Evolutionary conservation across 2,888 invertebrate genomes (phyloP).

Genomic region (Trachelus stipa): DNA sequence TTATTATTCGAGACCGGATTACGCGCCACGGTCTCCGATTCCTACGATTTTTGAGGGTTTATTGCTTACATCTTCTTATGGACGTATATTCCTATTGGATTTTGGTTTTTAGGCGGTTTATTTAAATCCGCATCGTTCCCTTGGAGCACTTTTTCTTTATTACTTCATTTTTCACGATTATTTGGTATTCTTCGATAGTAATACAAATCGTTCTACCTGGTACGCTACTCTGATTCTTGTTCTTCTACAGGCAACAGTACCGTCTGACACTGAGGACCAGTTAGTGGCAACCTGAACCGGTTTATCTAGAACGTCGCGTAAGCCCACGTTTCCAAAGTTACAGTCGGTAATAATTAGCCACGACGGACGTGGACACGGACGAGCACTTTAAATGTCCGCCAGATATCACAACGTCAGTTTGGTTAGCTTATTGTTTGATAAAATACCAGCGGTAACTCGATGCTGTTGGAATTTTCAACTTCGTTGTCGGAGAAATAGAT

Average conservation of each 20-base stretch:
- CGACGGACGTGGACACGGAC: slow-evolving; percentile 59
- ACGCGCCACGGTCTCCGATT: background rate
- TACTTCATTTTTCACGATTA: background rate
- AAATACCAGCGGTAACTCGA: slow-evolving; percentile 17
- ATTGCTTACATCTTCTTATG: background rate
- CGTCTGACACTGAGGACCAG: background rate
- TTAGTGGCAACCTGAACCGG: background rate
- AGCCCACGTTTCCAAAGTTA: background rate
- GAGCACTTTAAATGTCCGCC: slow-evolving; percentile 61
- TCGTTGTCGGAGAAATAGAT: background rate
- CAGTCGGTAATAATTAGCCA: slow-evolving; percentile 52
- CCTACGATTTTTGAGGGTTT: background rate
- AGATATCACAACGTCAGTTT: slow-evolving; percentile 39
- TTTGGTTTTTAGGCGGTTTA: background rate
- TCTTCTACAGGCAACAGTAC: no score
- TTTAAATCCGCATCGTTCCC: background rate
- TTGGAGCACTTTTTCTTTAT: background rate
- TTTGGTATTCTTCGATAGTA: background rate
- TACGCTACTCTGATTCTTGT: background rate
- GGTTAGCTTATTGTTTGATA: slow-evolving; percentile 56
- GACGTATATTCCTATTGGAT: background rate
- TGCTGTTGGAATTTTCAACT: background rate
- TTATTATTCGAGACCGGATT: slow-evolving; percentile 37
- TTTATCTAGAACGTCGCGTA: background rate
- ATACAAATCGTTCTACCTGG: background rate